Conservation (phyloP, 2,113 vertebrate genomes). For the Oceanites oceanicus region DNA sequence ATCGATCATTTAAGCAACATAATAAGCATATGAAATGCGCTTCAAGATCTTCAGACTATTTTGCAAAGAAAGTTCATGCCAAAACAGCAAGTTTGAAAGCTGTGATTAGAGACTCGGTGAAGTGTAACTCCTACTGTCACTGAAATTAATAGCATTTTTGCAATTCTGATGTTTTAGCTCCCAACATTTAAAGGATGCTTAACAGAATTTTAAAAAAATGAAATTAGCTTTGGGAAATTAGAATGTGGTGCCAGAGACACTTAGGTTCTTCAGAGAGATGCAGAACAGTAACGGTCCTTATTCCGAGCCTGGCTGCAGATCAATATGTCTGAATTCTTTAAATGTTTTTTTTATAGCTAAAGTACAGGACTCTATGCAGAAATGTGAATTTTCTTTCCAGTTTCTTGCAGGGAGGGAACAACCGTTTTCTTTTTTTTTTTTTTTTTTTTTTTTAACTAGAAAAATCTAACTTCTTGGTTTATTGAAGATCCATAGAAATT, state of each 20-base stretch:
- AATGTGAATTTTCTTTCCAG: background rate
- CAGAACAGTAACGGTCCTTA: background rate
- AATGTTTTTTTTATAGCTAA: background rate
- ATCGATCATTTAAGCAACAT: background rate
- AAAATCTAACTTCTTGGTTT: background rate
- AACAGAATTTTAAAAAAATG: background rate
- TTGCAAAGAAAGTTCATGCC: background rate
- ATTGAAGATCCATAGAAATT: background rate
- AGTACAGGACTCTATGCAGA: background rate
- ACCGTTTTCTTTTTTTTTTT: background rate
- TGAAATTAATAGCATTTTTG: background rate
- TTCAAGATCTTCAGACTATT: background rate
- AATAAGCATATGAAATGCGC: background rate
- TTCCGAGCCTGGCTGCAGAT: background rate
- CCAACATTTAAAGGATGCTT: background rate
- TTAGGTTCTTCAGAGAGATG: background rate
- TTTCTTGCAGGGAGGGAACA: background rate
- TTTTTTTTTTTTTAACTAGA: background rate
- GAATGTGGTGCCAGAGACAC: background rate
- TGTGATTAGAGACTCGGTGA: background rate
- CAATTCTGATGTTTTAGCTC: background rate
- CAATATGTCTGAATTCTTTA: background rate
- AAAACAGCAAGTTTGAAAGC: background rate
- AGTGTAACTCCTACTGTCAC: background rate
- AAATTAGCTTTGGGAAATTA: background rate